Percentiles rank a stretch among this genome's conserved stretches.
phyloP scores from a whole-genome alignment of 2,888 invertebrate genomes.

The Protodeltote pygarga region DNA sequence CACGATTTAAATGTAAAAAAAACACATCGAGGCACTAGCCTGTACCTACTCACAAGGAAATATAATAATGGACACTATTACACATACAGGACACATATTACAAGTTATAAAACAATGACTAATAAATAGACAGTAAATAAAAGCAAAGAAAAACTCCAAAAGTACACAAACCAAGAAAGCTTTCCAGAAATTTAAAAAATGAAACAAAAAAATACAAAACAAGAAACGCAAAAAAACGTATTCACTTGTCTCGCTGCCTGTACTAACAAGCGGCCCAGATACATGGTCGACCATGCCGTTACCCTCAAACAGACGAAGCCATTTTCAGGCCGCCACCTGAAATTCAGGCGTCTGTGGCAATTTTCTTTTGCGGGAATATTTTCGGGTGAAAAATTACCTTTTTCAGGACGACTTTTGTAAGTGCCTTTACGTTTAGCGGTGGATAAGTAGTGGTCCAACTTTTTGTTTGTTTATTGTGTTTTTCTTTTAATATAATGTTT shows the following conservation, averaged over 20 bases:
- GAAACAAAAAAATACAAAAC: not conserved
- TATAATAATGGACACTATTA: too few relatives aligned
- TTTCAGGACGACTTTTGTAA: slow-evolving; percentile 18
- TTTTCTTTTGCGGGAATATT: slow-evolving; percentile 48
- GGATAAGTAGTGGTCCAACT: slow-evolving; percentile 6
- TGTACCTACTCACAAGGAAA: too few relatives aligned
- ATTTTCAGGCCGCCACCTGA: slow-evolving; percentile 47
- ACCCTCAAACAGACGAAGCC: slow-evolving; percentile 40
- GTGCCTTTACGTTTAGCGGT: slow-evolving; percentile 16
- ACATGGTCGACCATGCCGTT: slow-evolving; percentile 40
- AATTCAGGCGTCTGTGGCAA: slow-evolving; percentile 40
- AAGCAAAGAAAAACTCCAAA: not conserved
- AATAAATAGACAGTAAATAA: too few relatives aligned
- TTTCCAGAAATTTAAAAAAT: not conserved
- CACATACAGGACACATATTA: too few relatives aligned
- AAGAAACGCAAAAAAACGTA: not conserved
- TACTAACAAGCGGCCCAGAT: slow-evolving; percentile 46
- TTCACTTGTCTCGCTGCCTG: slow-evolving; percentile 24
- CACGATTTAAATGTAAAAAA: too few relatives aligned
- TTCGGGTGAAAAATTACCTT: slow-evolving; percentile 40
- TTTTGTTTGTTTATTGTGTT: not conserved
- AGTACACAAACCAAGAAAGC: not conserved
- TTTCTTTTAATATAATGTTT: too few relatives aligned
- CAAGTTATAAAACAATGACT: too few relatives aligned
- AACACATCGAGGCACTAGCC: too few relatives aligned